These are phyloP conservation scores for Chrosomus eos DNA, from an alignment of 2,797 vertebrate species.

Conservation along the genomic window DNA sequence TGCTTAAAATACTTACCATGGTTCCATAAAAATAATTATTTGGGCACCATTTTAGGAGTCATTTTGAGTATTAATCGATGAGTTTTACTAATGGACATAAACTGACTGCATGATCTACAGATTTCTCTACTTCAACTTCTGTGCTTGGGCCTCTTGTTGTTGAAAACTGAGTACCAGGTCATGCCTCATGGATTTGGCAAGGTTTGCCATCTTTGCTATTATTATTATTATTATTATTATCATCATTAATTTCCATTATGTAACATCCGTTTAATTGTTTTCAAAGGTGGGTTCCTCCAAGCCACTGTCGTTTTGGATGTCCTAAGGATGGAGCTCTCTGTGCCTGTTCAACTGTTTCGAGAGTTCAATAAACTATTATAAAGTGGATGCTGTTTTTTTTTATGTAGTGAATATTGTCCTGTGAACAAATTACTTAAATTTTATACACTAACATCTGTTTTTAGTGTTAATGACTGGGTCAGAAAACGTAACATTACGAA, in stretches of 20 bases:
- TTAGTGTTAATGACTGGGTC: not conserved
- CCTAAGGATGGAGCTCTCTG: not conserved
- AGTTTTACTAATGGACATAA: not conserved
- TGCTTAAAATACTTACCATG: not conserved
- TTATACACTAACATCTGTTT: not conserved
- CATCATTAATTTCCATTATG: too few relatives aligned
- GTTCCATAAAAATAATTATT: not conserved
- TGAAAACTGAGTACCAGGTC: slow-evolving; percentile 45
- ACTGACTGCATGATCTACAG: not conserved
- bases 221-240: not conserved
- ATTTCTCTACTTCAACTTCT: not conserved
- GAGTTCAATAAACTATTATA: not conserved
- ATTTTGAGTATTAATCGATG: not conserved
- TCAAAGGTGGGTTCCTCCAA: not conserved
- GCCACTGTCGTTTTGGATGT: not conserved
- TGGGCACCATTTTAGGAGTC: not conserved
- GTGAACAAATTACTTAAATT: not conserved
- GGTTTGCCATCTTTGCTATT: not conserved
- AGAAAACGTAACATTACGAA: too few relatives aligned
- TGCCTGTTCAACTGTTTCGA: not conserved
- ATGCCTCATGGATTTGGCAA: not conserved
- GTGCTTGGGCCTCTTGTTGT: slow-evolving; percentile 70
- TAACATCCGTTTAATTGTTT: not conserved
- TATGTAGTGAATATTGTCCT: not conserved
- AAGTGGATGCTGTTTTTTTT: not conserved